These are phyloP conservation scores for Dinothrombium tinctorium DNA, from an alignment of 1,140 invertebrate genomes.

Conservation along the genomic window DNA sequence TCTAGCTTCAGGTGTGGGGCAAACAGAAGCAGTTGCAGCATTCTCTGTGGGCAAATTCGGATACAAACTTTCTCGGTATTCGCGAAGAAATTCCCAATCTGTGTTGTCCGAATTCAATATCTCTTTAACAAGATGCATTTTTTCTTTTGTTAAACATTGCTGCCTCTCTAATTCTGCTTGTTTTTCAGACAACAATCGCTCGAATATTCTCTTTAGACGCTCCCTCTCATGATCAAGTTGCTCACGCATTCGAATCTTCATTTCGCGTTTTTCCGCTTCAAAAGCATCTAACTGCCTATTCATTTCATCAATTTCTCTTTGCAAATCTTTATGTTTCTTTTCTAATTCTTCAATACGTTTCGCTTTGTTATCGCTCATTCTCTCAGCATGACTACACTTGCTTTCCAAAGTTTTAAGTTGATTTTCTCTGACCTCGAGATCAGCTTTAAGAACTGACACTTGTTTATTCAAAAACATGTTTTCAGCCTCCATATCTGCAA, in stretches of 20 bases:
- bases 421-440: conserved; percentile 18
- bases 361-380: conserved; percentile 17
- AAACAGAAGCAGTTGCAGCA: neutral
- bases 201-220: conserved; percentile 15
- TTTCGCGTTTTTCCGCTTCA: neutral
- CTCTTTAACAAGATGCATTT: conserved; percentile 13
- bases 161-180: conserved; percentile 13
- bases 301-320: conserved; percentile 19
- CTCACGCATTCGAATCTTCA: conserved; percentile 3
- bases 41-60: neutral
- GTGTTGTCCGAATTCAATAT: conserved; percentile 14
- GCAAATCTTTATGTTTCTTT: conserved; percentile 22
- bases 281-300: neutral
- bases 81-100: conserved; percentile 10
- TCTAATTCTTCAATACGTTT: conserved; percentile 23
- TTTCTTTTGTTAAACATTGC: conserved; percentile 14
- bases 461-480: conserved; percentile 6
- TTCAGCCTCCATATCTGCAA: conserved; percentile 2
- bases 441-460: conserved; percentile 18
- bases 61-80: neutral
- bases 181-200: conserved; percentile 27
- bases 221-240: conserved; percentile 21
- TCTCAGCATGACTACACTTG: conserved; percentile 17
- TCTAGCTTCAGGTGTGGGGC: neutral
- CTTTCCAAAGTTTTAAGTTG: conserved; percentile 18